Percentiles rank a stretch among this genome's conserved stretches.
phyloP scores from a whole-genome alignment of 2,113 vertebrate species.

The Poeciliopsis retropinna region DNA sequence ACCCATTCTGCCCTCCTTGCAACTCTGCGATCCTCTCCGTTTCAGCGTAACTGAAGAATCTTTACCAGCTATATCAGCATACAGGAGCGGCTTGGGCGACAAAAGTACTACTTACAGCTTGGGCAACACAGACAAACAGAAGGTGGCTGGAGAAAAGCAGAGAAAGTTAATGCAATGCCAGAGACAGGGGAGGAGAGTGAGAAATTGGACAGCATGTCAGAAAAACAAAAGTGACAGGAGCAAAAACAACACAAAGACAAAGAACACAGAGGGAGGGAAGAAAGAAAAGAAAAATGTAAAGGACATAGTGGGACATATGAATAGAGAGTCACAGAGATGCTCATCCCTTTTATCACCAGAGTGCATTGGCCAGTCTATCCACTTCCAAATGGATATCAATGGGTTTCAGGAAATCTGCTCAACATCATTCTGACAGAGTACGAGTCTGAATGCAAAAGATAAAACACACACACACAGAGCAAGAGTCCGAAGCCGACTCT shows the following conservation, averaged over 20 bases:
- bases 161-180: constrained; percentile 43
- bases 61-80: constrained; percentile 41
- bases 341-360: constrained; percentile 46
- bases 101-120: constrained; percentile 8
- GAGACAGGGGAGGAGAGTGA: constrained; percentile 8
- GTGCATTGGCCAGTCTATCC: constrained; percentile 36
- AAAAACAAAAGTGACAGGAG: constrained; percentile 14
- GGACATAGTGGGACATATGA: constrained; percentile 13
- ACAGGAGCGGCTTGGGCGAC: constrained; percentile 13
- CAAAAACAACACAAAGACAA: neutral
- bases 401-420: constrained; percentile 42
- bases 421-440: constrained; percentile 37
- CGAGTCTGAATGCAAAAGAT: constrained; percentile 33
- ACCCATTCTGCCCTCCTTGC: constrained; percentile 30
- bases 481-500: constrained; percentile 50
- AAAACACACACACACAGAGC: constrained; percentile 10
- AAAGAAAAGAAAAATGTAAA: constrained; percentile 19
- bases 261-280: neutral
- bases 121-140: neutral
- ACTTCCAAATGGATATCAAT: constrained; percentile 67
- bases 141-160: neutral
- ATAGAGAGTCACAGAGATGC: constrained; percentile 25
- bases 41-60: constrained; percentile 53
- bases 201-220: constrained; percentile 22
- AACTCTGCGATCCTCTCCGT: constrained; percentile 51